Base-by-base conservation (phyloP, 2,113 vertebrate species). In the Rhegmatorhina hoffmannsi region DNA sequence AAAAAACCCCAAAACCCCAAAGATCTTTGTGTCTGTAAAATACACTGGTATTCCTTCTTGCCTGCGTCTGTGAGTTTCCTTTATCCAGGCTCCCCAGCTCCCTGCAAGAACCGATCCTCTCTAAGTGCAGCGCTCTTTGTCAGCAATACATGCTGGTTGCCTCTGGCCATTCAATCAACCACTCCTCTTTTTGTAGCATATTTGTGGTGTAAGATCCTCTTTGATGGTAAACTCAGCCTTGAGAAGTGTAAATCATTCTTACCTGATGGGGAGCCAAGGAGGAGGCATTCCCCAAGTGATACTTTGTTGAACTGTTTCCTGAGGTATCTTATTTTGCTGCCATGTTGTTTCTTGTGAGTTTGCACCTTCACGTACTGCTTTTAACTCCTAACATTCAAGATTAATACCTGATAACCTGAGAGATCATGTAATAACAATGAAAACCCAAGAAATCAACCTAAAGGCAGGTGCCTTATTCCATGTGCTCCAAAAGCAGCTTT, bases 171-270 rank as follows among this genome's bases (percentile, higher is more conserved):
- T 95, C 91, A 59, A 64, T 84, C 77, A 89, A 84, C 46, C 59
- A 8, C 60, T 92, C 36, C 62, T 87, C 10, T 67, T 87, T 94
- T 44, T 38, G 70, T 60, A 79, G 69, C 64, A 59, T 81, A 34
- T 68, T 74, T 91, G 80, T 91, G 87, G 73, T 89, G 17, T n/a
- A 70, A 87, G 84, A 91, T 78, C 33, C 33, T 84, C 83, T 95
- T 95, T 91, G 84, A 95, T 91, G 77, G 91, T 75, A 89, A 89
- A 86, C 20, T 94, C 55, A 75, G 68, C 80, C 80, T 73, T 80
- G 55, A 73, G 87, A 94, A 84, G 38, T 67, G 18, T 94, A 95
- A 95, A 94, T 87, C 47, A 38, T 77, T 77, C 36, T 84, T 81
- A 20, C 7, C 13, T 2, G 1, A 9, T 43, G 52, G 56, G 52